Evolutionary conservation across 2,113 vertebrate genomes (phyloP), one percentile per base, ranked within the genome.

Genomic region (Callithrix jacchus): DNA sequence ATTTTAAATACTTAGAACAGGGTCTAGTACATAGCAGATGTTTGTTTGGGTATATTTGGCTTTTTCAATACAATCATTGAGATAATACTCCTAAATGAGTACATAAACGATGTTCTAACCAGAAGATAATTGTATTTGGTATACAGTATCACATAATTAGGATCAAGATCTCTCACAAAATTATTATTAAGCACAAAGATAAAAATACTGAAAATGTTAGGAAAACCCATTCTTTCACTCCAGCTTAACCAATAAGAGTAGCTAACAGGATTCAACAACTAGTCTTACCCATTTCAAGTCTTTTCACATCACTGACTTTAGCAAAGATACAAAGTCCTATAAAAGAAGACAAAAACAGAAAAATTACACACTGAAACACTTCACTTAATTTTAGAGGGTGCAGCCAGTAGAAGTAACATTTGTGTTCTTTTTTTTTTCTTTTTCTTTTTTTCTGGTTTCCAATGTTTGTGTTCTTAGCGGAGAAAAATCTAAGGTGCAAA

Each of bases 221-320:
- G 27, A 25, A 96, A 95, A 84, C 1, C 4, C 27, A 42, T 58
- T 89, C 74, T 96, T 84, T 73, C 14, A 47, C 21, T 81, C 37
- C 20, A 93, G 56, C 45, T 42, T 89, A 77, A 82, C n/a, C 85
- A 66, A 68, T 27, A 40, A 94, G 73, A 88, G 30, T 87, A 94
- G 76, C 56, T 66, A 70, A 86, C 66, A 94, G 16, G 12, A 87
- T 1, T 45, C 11, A 91, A 89, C 27, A 37, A 89, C 32, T 68
- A 68, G 37, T 91, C 98, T 98, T 98, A 98, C 98, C 98, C 98
- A 98, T 98, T 88, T 95, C 97, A 95, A 89, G 89, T 87, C 96
- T 96, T 95, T 80, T 98, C 97, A 98, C 98, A 98, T 98, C 96
- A 98, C 98, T 97, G 93, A 96, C 89, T 88, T 97, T 37, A 91